Percentiles rank a stretch among this genome's conserved stretches.
phyloP scores from a whole-genome alignment of 2,113 vertebrate genomes.

The Tenebrosternarchus preto region DNA sequence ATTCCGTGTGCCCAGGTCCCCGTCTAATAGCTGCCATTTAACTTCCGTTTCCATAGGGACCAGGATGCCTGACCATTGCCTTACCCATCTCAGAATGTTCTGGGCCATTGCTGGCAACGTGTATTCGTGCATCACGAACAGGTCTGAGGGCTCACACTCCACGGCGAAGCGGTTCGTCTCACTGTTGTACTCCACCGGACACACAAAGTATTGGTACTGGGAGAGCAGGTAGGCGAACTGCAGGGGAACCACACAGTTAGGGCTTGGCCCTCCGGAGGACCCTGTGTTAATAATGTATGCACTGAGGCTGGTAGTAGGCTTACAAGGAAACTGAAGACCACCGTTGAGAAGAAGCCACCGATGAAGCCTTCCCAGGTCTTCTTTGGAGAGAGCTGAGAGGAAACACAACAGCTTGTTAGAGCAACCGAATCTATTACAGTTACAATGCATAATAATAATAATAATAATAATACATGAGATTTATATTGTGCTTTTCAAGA shows the following conservation, averaged over 20 bases:
- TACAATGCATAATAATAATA: no score
- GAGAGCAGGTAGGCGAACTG: conserved; percentile 89
- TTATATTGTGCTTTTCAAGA: no score
- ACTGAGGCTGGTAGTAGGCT: conserved; percentile 66
- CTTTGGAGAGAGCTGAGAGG: conserved; percentile 90
- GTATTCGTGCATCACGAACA: conserved; percentile 89
- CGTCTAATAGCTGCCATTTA: no score
- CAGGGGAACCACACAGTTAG: conserved; percentile 41
- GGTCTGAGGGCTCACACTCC: conserved; percentile 87
- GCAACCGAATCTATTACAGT: background rate
- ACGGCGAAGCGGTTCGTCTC: conserved; percentile 89
- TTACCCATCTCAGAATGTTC: conserved; percentile 80
- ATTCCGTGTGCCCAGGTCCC: no score
- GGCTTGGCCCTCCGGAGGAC: background rate
- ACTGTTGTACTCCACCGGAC: conserved; percentile 89
- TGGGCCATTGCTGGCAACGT: conserved; percentile 79
- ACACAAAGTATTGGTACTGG: conserved; percentile 92
- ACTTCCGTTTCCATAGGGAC: background rate
- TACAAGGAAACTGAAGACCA: conserved; percentile 94
- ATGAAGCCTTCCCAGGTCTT: conserved; percentile 99
- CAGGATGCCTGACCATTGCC: conserved; percentile 23
- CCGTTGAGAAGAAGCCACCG: conserved; percentile 93
- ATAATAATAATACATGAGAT: no score
- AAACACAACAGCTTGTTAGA: background rate
- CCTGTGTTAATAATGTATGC: background rate